Evolutionary conservation across 2,888 invertebrate genomes (phyloP).

Genomic region (Lapara coniferarum): DNA sequence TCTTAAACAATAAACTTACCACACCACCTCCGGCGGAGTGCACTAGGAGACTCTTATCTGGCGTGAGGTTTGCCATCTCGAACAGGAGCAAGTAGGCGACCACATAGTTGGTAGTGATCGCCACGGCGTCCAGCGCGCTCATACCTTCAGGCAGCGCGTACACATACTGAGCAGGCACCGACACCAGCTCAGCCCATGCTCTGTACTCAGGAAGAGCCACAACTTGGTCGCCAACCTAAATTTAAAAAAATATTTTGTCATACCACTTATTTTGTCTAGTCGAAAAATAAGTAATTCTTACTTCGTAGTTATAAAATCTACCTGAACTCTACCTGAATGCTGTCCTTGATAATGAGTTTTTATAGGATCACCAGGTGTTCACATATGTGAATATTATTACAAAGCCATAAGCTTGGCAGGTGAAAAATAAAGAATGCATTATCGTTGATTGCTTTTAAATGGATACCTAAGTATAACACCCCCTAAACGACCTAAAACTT

Average conservation of each 20-base stretch:
- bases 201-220: constrained; percentile 92
- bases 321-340: too few species aligned
- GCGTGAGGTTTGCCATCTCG: constrained; percentile 90
- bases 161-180: constrained; percentile 91
- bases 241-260: constrained; percentile 28
- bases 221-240: constrained; percentile 90
- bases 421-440: too few species aligned
- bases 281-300: background rate
- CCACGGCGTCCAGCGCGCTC: constrained; percentile 91
- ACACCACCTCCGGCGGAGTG: constrained; percentile 95
- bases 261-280: background rate
- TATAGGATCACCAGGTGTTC: too few species aligned
- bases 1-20: constrained; percentile 82
- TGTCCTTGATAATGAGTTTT: too few species aligned
- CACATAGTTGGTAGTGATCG: constrained; percentile 93
- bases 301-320: too few species aligned
- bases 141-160: constrained; percentile 90
- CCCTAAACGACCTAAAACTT: too few species aligned
- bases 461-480: too few species aligned
- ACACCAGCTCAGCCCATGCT: constrained; percentile 94
- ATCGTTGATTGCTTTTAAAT: too few species aligned
- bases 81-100: constrained; percentile 93
- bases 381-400: too few species aligned
- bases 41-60: constrained; percentile 91
- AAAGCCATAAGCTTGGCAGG: too few species aligned